A percentile compares a stretch with the other conserved stretches of the same genome.
Conservation (phyloP, 2,888 invertebrate genomes). For the Rhagium mordax region DNA sequence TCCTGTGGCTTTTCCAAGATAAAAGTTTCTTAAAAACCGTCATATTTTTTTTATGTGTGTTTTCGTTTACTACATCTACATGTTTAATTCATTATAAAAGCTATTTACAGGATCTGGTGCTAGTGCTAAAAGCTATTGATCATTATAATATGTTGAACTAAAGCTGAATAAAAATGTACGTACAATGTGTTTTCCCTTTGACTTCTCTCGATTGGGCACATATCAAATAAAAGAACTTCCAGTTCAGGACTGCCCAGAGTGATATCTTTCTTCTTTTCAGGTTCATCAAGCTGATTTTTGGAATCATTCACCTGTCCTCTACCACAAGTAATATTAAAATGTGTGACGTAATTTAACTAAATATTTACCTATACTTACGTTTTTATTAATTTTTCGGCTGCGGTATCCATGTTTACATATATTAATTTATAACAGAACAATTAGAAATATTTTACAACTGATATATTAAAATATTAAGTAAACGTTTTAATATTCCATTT, state of each 20-base stretch:
- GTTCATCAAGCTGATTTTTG: neutral
- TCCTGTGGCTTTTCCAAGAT: neutral
- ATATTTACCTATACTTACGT: conserved; percentile 11
- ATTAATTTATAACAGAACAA: neutral
- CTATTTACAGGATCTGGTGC: conserved; percentile 38
- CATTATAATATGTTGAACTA: conserved; percentile 1
- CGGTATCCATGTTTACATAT: neutral
- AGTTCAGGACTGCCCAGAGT: conserved; percentile 39
- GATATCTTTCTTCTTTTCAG: conserved; percentile 12
- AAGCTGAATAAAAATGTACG: conserved; percentile 45
- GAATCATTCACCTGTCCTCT: conserved; percentile 5
- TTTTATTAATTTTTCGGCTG: conserved; percentile 11
- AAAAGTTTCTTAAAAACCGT: neutral
- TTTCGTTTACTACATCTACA: conserved; percentile 14
- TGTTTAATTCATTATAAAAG: conserved; percentile 5
- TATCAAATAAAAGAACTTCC: conserved; percentile 57
- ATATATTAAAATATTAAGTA: neutral
- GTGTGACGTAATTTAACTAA: neutral
- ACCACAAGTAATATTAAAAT: neutral
- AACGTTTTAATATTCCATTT: neutral
- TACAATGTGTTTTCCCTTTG: conserved; percentile 60
- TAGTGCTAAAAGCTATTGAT: conserved; percentile 47
- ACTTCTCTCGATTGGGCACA: conserved; percentile 48
- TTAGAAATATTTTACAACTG: neutral
- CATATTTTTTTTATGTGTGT: neutral